These are phyloP conservation scores for Pampus argenteus DNA, from an alignment of 2,797 vertebrate genomes.

Conservation along the genomic window DNA sequence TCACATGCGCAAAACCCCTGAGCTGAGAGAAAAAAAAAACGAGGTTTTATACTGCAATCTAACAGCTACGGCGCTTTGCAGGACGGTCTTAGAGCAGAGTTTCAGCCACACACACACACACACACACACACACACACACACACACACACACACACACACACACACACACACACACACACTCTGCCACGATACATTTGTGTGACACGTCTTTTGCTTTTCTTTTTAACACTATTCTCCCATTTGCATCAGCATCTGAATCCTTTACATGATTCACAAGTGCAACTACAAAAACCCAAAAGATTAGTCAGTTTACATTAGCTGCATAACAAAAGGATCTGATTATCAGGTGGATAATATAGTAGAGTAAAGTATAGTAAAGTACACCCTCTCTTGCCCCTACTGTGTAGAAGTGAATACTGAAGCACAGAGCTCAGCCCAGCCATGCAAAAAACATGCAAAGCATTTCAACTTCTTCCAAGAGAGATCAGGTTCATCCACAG, in stretches of 20 bases:
- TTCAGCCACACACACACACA: neutral
- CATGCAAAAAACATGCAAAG: conserved; percentile 66
- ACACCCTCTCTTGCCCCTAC: neutral
- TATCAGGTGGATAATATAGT: conserved; percentile 13
- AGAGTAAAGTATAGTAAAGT: no score
- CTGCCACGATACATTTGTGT: conserved; percentile 41
- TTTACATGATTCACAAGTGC: conserved; percentile 29
- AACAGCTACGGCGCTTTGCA: conserved; percentile 23
- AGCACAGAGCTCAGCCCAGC: neutral
- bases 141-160: neutral
- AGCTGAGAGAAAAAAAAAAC: conserved; percentile 26
- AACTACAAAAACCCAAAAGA: conserved; percentile 30
- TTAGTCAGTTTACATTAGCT: conserved; percentile 29
- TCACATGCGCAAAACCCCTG: conserved; percentile 31
- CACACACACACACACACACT: neutral
- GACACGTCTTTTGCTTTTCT: conserved; percentile 39
- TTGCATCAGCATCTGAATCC: conserved; percentile 20
- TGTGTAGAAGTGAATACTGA: conserved; percentile 10
- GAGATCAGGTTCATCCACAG: conserved; percentile 57
- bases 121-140: neutral
- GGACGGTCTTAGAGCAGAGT: neutral
- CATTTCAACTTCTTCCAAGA: conserved; percentile 36
- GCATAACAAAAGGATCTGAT: conserved; percentile 14
- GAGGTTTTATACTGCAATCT: conserved; percentile 5
- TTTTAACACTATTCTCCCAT: conserved; percentile 25